These are phyloP conservation scores for Morelia viridis DNA, from an alignment of 2,797 vertebrate species.

Conservation along the genomic window DNA sequence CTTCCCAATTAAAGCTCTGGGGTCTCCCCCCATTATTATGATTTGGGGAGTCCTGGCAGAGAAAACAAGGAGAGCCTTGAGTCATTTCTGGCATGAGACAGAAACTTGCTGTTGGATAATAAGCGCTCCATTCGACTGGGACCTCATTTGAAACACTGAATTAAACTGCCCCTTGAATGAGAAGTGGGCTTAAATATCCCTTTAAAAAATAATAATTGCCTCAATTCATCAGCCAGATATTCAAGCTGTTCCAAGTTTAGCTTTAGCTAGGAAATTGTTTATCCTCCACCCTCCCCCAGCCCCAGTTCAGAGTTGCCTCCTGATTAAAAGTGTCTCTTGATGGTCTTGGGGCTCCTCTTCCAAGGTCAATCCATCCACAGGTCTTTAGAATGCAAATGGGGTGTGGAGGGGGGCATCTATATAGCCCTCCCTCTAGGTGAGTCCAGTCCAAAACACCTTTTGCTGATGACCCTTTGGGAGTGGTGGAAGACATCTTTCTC, in stretches of 20 bases:
- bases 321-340: background rate
- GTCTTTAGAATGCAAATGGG: background rate
- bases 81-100: constrained; percentile 33
- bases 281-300: background rate
- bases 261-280: constrained; percentile 26
- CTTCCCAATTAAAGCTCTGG: background rate
- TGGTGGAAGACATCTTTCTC: background rate
- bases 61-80: accelerated
- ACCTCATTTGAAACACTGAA: constrained; percentile 27
- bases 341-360: background rate
- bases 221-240: constrained; percentile 41
- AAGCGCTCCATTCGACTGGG: background rate
- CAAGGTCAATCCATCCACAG: background rate
- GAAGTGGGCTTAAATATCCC: constrained; percentile 45
- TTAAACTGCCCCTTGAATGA: constrained; percentile 48
- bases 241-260: constrained; percentile 19
- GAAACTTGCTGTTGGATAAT: constrained; percentile 11
- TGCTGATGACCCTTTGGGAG: background rate
- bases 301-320: background rate
- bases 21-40: background rate
- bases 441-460: background rate
- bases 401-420: too few relatives aligned
- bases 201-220: constrained; percentile 23
- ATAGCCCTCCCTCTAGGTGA: too few relatives aligned
- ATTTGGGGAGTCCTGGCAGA: background rate